Conservation (phyloP, 92 coral and sea anemone species). For the Montipora capitata region DNA sequence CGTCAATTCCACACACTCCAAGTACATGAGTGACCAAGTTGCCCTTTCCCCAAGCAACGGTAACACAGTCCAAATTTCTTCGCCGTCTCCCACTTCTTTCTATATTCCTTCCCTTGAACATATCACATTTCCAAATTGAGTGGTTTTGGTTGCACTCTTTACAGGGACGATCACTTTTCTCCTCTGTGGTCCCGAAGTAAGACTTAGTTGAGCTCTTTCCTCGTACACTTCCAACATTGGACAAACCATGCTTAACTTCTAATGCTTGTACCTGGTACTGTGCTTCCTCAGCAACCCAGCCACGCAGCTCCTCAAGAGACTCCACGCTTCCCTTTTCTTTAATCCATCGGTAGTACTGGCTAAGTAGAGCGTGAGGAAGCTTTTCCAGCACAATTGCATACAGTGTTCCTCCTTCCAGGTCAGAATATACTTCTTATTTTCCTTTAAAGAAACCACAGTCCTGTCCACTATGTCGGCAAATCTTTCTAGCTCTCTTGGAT, state of each 20-base stretch:
- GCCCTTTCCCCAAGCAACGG: conserved; percentile 60
- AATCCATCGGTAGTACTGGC: conserved; percentile 64
- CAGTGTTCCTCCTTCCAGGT: conserved; percentile 75
- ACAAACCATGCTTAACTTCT: conserved; percentile 33
- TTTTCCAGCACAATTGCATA: conserved; percentile 73
- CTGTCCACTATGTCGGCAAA: conserved; percentile 52
- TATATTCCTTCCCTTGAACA: conserved; percentile 13
- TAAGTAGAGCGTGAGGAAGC: conserved; percentile 63
- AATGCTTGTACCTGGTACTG: conserved; percentile 33
- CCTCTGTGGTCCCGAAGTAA: background rate
- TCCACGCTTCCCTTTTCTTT: conserved; percentile 31
- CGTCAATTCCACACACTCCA: conserved; percentile 24
- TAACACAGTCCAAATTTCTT: conserved; percentile 3
- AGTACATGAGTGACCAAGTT: conserved; percentile 7
- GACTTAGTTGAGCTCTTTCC: background rate
- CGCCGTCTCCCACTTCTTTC: background rate
- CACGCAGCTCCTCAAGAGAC: conserved; percentile 13
- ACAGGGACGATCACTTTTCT: too few species aligned
- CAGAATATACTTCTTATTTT: conserved; percentile 59
- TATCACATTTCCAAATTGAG: conserved; percentile 28
- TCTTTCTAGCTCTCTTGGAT: conserved; percentile 55
- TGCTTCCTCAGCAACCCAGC: conserved; percentile 18
- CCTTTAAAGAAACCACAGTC: conserved; percentile 65
- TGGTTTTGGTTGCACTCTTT: too few species aligned
- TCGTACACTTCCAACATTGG: too few species aligned